Base-by-base conservation (phyloP, 92 coral and sea anemone genomes). In the Palythoa grandiflora region DNA sequence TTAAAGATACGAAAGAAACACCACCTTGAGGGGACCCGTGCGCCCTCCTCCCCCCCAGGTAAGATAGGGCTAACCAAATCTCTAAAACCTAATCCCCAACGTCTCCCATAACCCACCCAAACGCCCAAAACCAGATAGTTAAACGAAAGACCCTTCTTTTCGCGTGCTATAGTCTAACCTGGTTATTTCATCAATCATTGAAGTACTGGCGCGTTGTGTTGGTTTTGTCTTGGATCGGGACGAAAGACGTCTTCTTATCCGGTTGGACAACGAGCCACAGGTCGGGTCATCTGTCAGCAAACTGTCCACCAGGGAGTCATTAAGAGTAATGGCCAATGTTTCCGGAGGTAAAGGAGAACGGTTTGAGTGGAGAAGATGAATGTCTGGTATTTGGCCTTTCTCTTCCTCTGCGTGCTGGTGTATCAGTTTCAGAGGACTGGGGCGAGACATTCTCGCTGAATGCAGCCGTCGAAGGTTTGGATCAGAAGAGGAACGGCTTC, bases 181-280 rank as follows among this genome's bases (percentile, higher is more conserved):
- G 47, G 75, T 12, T 10, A 66, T 65, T 14, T 81, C 86, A 21
- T 81, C 86, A 37, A 81, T 66, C 76, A 81, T 81, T 19, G 98
- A 95, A 16, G 98, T 88, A 87, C 98, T 95, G 75, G 76, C 87
- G 55, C 98, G 96, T 85, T 91, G 98, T 1, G 92, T 87, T 38
- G 88, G 54, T 55, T 89, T 92, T 16, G 38, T 78, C 81, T 87
- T 94, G 2, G 89, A 74, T 86, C 73, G 85, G 37, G 91, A 36
- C 20, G 96, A 91, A 61, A 95, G 87, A 47, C 96, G 91, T 35
- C 94, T 91, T 51, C 92, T 93, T 3, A 95, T 91, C 38, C 98
- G 92, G 75, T 92, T 78, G 15, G 93, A 89, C 16, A 95, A 68
- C 63, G 92, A 92, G 65, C 96, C 93, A 6, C 92, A 86, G 16